Evolutionary conservation across 1,140 invertebrate genomes (phyloP), one percentile per base, ranked within the genome.

Genomic region (Ceratosolen solmsi): DNA sequence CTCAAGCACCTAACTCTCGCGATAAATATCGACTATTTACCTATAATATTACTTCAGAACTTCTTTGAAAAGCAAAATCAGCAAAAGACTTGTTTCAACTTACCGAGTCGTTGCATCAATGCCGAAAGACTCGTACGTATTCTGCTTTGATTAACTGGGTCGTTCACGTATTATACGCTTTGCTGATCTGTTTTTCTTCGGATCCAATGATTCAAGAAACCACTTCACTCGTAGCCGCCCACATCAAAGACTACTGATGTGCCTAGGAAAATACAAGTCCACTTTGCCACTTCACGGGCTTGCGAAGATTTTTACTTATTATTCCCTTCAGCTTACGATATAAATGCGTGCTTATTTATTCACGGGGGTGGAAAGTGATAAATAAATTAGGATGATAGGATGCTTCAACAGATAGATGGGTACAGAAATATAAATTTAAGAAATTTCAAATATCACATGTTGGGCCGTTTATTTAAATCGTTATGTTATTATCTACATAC

Each of bases 251-350:
- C n/a, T 1, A 70, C 22, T 17, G 15, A 77, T 38, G 0, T 17
- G 49, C 46, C 25, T 15, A 46, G 20, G 63, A 51, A 79, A 79
- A 79, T 65, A 70, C 70, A 79, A 79, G 54, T 79, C 49, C 30
- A 56, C 46, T 70, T 51, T 54, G 46, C 25, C 60, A 33, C 54
- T 36, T 60, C 56, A 54, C 49, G 72, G 20, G 27, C 17, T 72
- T 27, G 25, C 27, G 72, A 13, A 68, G 5, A 22, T 30, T 74
- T 15, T 30, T 20, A 33, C n/a, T 72, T 49, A 9, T 68, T n/a
- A n/a, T 20, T 33, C 25, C 41, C 17, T 15, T 41, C 71, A 13
- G 17, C 33, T 30, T 17, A 27, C 7, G 7, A 54, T 73, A 54
- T 33, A 73, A 54, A 56, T 27, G 15, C 71, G 17, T 58, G 22